Evolutionary conservation across 2,113 vertebrate species (phyloP), one percentile per base, ranked within the genome.

Genomic region (Podarcis cretensis): DNA sequence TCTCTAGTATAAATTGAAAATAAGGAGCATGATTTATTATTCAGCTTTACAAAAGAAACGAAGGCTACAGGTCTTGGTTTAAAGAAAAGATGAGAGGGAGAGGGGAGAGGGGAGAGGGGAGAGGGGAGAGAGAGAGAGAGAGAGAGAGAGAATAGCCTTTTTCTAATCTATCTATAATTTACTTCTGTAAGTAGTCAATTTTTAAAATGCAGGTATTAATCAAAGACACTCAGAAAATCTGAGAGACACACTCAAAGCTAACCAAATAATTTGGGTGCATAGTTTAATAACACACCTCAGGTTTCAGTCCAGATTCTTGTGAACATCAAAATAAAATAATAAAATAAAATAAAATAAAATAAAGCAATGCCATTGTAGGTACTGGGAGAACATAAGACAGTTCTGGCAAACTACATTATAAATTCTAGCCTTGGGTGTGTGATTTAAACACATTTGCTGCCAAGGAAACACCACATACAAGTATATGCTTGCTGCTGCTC

Each of bases 401-500:
- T 91, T 91, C 81, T 92, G 77, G 59, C 74, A 77, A 78, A 76
- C 20, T 1, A 13, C 1, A 0, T 80, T 73, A 88, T 82, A 93
- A 93, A 92, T 68, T 65, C 63, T 89, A 86, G 43, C 59, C 48
- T 85, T 86, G 85, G 81, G 92, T 65, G 35, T 59, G 75, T 87
- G 86, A 65, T 78, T 57, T 69, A 89, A 89, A 91, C 68, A 81
- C 18, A 88, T 86, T 89, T 74, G 82, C 76, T 69, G 87, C 20
- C 59, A 94, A 88, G 82, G 90, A 91, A 92, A 73, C 54, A 84
- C 86, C 80, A 92, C 23, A 40, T 80, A 77, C 18, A 74, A 43
- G 59, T 90, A 91, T 89, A 91, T 83, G 89, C 90, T 95, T 89
- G 93, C 87, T 90, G 84, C 43, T 89, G 84, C 43, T 89, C 87